Percentiles rank a stretch among this genome's conserved stretches.
Evolutionary conservation across 2,888 invertebrate species (phyloP).

Genomic region (Cephus nigrinus): DNA sequence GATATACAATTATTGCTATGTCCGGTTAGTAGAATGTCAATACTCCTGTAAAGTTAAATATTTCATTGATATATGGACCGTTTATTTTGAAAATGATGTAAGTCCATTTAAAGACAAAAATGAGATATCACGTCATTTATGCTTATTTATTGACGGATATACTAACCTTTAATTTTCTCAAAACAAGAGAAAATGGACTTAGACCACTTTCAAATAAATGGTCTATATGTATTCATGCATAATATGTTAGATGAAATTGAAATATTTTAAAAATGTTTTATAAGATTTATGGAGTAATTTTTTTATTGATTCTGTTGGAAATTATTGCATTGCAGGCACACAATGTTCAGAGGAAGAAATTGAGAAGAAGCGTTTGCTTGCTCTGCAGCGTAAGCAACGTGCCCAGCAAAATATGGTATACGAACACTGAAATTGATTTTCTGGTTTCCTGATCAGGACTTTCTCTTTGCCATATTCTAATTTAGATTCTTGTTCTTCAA

Average conservation of each 20-base stretch:
- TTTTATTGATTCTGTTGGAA: background rate
- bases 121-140: too few relatives aligned
- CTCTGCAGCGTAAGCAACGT: conserved; percentile 25
- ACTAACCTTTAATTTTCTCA: too few relatives aligned
- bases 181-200: too few relatives aligned
- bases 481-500: background rate
- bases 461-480: background rate
- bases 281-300: background rate
- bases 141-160: too few relatives aligned
- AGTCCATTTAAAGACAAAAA: too few relatives aligned
- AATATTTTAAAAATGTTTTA: background rate
- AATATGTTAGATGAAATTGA: background rate
- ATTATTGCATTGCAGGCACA: conserved; percentile 7
- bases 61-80: too few relatives aligned
- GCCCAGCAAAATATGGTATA: conserved; percentile 9
- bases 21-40: background rate
- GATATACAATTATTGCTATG: background rate
- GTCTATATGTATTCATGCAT: background rate
- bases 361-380: conserved; percentile 27
- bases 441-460: background rate
- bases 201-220: too few relatives aligned
- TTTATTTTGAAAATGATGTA: too few relatives aligned
- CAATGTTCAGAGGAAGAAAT: conserved; percentile 28
- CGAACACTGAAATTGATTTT: background rate
- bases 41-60: background rate